Conservation (phyloP, 2,888 invertebrate species). For the Bruchidius siliquastri region DNA sequence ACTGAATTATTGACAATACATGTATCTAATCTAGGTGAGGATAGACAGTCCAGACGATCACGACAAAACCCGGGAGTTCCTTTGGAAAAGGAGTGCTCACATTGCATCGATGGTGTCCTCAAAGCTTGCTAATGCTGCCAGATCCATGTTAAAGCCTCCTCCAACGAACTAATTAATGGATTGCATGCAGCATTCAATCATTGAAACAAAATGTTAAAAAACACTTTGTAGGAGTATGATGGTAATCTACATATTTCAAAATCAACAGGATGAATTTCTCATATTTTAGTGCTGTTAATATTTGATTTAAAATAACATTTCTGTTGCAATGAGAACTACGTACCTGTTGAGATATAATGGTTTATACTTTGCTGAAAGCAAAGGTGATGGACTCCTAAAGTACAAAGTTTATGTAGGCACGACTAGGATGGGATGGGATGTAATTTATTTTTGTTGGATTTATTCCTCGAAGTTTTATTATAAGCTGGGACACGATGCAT, state of each 20-base stretch:
- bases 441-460: background rate
- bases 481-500: background rate
- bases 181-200: too few species aligned
- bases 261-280: too few species aligned
- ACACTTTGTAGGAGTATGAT: too few species aligned
- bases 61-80: conserved; percentile 77
- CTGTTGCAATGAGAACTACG: too few species aligned
- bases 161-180: conserved; percentile 28
- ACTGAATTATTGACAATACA: too few species aligned
- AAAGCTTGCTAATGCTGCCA: conserved; percentile 62
- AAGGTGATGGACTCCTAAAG: background rate
- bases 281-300: too few species aligned
- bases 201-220: too few species aligned
- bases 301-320: too few species aligned
- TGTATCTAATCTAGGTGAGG: conserved; percentile 60
- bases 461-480: background rate
- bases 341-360: background rate
- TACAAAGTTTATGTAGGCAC: background rate
- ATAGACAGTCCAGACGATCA: conserved; percentile 78
- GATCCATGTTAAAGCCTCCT: conserved; percentile 57
- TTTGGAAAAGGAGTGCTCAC: conserved; percentile 78
- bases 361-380: background rate
- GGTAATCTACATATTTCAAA: too few species aligned
- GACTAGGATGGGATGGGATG: background rate
- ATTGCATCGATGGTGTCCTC: conserved; percentile 81